Evolutionary conservation across 2,888 invertebrate species (phyloP).

Genomic region (Dasypogon diadema): DNA sequence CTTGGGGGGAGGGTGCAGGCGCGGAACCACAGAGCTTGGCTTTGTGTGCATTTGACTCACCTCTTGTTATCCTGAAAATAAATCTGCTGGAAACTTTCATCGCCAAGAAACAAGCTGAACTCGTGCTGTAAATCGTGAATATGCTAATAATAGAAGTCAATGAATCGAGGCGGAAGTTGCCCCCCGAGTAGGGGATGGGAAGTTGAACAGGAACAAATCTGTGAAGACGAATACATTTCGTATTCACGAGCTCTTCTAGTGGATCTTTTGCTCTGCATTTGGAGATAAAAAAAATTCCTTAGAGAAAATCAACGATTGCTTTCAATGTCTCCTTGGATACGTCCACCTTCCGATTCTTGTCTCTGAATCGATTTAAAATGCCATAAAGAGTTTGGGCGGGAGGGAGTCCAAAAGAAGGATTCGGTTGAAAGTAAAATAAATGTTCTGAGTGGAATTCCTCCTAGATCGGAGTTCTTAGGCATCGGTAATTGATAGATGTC

Average conservation of each 20-base stretch:
- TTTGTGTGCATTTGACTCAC: not conserved
- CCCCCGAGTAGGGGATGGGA: not conserved
- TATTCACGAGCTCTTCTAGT: conserved; percentile 1
- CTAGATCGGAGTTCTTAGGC: conserved; percentile 24
- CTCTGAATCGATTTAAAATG: conserved; percentile 16
- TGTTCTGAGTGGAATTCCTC: not conserved
- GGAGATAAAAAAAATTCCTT: not conserved
- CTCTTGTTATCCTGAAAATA: conserved; percentile 34
- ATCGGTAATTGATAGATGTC: conserved; percentile 29
- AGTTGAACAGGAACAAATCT: not conserved
- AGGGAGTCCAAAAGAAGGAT: not conserved
- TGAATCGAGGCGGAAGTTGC: conserved; percentile 9
- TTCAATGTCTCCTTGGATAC: not conserved
- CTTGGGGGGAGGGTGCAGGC: not conserved
- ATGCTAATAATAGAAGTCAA: conserved; percentile 37
- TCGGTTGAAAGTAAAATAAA: conserved; percentile 28
- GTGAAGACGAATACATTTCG: not conserved
- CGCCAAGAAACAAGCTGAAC: conserved; percentile 23
- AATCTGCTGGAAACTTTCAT: conserved; percentile 32
- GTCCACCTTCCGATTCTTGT: not conserved
- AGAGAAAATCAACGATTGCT: not conserved
- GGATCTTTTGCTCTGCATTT: not conserved
- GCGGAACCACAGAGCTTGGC: not conserved
- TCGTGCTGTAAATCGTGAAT: conserved; percentile 14
- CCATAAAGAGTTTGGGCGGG: not conserved